Evolutionary conservation across 2,113 vertebrate species (phyloP), one percentile per base, ranked within the genome.

Genomic region (Neopipo cinnamomea): DNA sequence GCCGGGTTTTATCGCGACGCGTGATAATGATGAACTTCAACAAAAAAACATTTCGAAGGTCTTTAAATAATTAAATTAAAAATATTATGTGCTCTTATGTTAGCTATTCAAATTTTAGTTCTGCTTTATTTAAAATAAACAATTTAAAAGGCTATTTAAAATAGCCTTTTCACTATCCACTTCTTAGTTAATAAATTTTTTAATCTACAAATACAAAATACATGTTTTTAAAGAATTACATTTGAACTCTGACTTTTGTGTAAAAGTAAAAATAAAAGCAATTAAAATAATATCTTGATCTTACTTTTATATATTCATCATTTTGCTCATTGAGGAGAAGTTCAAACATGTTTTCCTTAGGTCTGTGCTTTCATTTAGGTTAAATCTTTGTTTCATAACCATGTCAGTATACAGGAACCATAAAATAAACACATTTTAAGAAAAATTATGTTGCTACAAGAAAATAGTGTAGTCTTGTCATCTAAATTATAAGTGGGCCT

Each of bases 111-210:
- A 58, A 20, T 7, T 59, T 63, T n/a, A 49, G 8, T 41, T 86
- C 44, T 8, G 4, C 56, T 92, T 73, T 58, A 50, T 41, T 67
- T 53, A 19, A 75, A 42, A 42, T 42, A 78, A 76, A n/a, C 59
- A 17, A 20, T 8, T 37, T 61, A n/a, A n/a, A n/a, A n/a, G n/a
- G n/a, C n/a, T n/a, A 77, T 58, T 27, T 67, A 41, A 24, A 56
- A 46, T 19, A n/a, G 1, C 4, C 2, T 63, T 87, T 70, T 23
- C 12, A 25, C 6, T 39, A 13, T 12, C 11, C 4, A 8, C 0
- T 41, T 65, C 58, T 30, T 30, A 28, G 35, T 49, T 44, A 44
- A 24, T 65, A n/a, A n/a, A 30, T 13, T 22, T 52, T 28, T 41
- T 90, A 42, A 2, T 39, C 74, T 74, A 5, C 13, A 71, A 28